These are phyloP conservation scores for Aphis craccivora DNA, from an alignment of 1,140 invertebrate genomes.

Conservation along the genomic window DNA sequence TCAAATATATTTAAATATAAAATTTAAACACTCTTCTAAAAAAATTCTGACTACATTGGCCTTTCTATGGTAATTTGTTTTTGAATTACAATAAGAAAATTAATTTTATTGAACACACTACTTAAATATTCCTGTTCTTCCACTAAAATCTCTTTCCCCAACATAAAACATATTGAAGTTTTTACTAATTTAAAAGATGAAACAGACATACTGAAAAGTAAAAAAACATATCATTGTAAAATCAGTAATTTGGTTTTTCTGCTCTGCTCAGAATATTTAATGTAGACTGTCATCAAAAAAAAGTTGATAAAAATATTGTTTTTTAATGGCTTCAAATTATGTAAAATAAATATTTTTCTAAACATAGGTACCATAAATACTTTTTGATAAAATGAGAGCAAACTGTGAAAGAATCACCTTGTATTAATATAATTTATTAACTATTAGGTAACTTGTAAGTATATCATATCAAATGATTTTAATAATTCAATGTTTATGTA, in stretches of 20 bases:
- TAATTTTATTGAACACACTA: neutral
- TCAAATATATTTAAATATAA: too few relatives aligned
- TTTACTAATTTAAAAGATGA: too few relatives aligned
- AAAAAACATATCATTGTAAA: too few relatives aligned
- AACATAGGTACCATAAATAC: neutral
- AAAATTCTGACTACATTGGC: too few relatives aligned
- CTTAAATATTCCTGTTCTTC: neutral
- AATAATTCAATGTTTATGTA: neutral
- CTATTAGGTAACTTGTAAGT: neutral
- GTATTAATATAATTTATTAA: neutral
- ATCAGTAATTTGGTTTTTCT: too few relatives aligned
- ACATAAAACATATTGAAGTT: neutral
- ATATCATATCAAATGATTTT: neutral
- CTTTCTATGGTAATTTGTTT: too few relatives aligned
- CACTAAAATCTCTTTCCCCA: neutral
- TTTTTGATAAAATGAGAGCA: neutral
- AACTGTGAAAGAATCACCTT: neutral
- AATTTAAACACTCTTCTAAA: too few relatives aligned
- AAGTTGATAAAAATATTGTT: neutral
- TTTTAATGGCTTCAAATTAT: neutral
- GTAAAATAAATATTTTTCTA: neutral
- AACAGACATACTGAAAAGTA: too few relatives aligned
- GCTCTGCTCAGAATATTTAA: neutral
- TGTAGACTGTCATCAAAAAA: neutral
- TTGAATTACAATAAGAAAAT: neutral